These are phyloP conservation scores for Amniataba percoides DNA, from an alignment of 2,797 vertebrate genomes.

Conservation along the genomic window DNA sequence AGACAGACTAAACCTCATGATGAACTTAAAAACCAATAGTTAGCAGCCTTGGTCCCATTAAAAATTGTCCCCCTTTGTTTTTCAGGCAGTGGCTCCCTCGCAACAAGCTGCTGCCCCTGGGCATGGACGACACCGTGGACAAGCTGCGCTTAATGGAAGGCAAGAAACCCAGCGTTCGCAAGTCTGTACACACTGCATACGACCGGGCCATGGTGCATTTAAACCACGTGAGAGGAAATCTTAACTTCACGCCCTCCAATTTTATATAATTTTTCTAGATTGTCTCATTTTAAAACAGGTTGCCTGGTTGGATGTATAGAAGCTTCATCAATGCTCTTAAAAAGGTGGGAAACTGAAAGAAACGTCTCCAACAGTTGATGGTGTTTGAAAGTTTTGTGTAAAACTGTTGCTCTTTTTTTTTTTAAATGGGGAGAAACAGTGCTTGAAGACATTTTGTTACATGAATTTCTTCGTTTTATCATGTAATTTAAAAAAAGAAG, in stretches of 20 bases:
- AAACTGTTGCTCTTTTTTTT: conserved; percentile 52
- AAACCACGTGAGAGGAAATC: conserved; percentile 92
- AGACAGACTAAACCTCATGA: conserved; percentile 5
- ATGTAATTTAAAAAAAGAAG: conserved; percentile 39
- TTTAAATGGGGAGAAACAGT: conserved; percentile 40
- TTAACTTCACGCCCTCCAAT: conserved; percentile 90
- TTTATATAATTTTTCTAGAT: conserved; percentile 88
- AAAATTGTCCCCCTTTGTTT: conserved; percentile 27
- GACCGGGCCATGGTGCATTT: conserved; percentile 95
- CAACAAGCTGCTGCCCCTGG: conserved; percentile 93
- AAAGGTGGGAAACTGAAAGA: conserved; percentile 20
- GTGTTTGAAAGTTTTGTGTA: conserved; percentile 50
- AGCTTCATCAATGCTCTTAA: conserved; percentile 45
- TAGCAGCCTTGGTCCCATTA: conserved; percentile 3
- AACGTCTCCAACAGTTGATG: conserved; percentile 26
- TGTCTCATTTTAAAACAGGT: conserved; percentile 55
- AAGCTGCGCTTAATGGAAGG: conserved; percentile 97
- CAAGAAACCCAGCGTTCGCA: conserved; percentile 96
- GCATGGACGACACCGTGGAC: conserved; percentile 95
- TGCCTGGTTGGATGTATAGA: conserved; percentile 48
- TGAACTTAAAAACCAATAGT: conserved; percentile 21
- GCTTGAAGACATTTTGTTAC: conserved; percentile 66
- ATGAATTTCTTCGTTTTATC: conserved; percentile 61
- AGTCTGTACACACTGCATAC: conserved; percentile 97
- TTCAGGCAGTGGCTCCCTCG: conserved; percentile 97